Evolutionary conservation across 2,797 vertebrate genomes (phyloP), one percentile per base, ranked within the genome.

Genomic region (Myotis planiceps): DNA sequence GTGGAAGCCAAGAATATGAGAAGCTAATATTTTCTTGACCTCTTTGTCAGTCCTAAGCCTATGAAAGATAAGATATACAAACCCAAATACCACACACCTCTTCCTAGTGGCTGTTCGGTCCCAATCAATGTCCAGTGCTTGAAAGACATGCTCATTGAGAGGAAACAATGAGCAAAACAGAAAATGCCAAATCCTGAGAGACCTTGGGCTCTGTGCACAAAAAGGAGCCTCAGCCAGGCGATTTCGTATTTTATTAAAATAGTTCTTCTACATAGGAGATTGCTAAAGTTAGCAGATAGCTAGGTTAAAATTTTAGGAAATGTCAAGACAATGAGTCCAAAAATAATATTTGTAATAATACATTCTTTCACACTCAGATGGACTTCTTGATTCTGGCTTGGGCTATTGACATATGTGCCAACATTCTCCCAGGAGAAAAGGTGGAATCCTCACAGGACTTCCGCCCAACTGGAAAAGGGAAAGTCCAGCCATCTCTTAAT

Each of bases 401-500:
- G 13, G 13, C 45, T 91, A 23, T 29, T 32, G 68, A 91, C 94
- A 97, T 72, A 93, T 92, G 68, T 69, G 39, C 82, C 88, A 91
- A 72, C n/a, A 74, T 86, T 68, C 37, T 92, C 82, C 29, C 1
- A 4, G 47, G 45, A 68, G 49, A 55, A 55, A 53, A 53, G 15
- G 19, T 68, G 27, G 34, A 82, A 65, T 37, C 53, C 66, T 95
- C 86, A 27, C 51, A 96, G 92, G 84, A 45, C 66, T 75, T 96
- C 79, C 92, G 42, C 75, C 82, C 83, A 96, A 91, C 75, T 85
- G 42, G 55, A 97, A 97, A 94, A 90, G 45, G 81, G 58, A 94
- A 94, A 32, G 71, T 87, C 79, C 27, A 87, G 82, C 39, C 63
- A 96, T 94, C 76, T 90, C 92, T 89, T 88, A 96, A 96, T 97